Percentiles rank a stretch among this genome's conserved stretches.
Conservation (phyloP, 2,797 vertebrate species). For the Onychomys torridus region DNA sequence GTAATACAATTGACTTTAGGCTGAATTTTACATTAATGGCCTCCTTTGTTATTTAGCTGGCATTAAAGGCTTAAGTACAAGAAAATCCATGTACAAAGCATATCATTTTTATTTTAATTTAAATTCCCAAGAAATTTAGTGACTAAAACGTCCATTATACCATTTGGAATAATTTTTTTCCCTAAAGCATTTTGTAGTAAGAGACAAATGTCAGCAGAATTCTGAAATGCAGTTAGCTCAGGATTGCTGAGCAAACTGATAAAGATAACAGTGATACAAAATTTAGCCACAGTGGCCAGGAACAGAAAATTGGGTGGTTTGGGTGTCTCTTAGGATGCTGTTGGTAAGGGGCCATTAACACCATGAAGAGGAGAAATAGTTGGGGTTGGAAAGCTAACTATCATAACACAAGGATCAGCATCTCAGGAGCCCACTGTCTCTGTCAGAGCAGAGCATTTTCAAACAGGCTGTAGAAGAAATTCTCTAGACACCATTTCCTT, state of each 20-base stretch:
- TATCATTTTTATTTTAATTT: slow-evolving; percentile 82
- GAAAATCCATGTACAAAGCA: slow-evolving; percentile 81
- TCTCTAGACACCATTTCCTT: background rate
- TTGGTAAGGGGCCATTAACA: slow-evolving; percentile 66
- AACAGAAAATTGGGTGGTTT: slow-evolving; percentile 67
- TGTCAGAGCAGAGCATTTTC: background rate
- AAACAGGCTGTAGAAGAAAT: slow-evolving; percentile 14
- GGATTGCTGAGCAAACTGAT: slow-evolving; percentile 70
- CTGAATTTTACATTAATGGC: slow-evolving; percentile 79
- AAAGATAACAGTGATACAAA: slow-evolving; percentile 39
- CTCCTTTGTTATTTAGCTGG: slow-evolving; percentile 79
- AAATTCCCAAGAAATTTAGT: slow-evolving; percentile 80
- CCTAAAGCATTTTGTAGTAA: slow-evolving; percentile 77
- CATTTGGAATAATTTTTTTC: slow-evolving; percentile 75
- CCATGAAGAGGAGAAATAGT: slow-evolving; percentile 5
- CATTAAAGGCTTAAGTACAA: slow-evolving; percentile 83
- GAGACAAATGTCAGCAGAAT: slow-evolving; percentile 77
- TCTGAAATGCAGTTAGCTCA: slow-evolving; percentile 70
- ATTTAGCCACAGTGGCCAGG: slow-evolving; percentile 66
- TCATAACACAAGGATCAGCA: background rate
- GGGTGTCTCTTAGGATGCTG: slow-evolving; percentile 61
- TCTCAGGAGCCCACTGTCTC: background rate
- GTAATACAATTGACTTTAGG: slow-evolving; percentile 83
- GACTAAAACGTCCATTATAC: slow-evolving; percentile 80
- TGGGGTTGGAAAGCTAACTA: slow-evolving; percentile 13